Conservation (phyloP, 2,888 invertebrate genomes). For the Resseliella maxima region DNA sequence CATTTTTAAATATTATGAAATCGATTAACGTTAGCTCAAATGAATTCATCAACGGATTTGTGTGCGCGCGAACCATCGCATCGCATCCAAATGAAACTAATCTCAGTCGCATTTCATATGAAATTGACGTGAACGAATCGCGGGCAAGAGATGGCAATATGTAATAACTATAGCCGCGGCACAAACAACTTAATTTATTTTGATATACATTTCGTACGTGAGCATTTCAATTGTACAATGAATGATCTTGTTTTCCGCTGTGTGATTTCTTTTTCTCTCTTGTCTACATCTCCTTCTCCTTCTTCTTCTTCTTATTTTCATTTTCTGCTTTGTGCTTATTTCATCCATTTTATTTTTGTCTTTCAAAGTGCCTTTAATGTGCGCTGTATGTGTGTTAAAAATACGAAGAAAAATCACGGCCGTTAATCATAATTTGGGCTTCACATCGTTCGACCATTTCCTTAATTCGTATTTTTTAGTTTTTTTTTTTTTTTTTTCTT, state of each 20-base stretch:
- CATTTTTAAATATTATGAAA: conserved; percentile 44
- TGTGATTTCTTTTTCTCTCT: background rate
- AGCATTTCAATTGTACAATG: conserved; percentile 37
- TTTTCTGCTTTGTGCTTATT: no score
- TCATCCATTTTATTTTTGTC: background rate
- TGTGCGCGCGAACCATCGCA: background rate
- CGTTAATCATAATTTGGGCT: conserved; percentile 48
- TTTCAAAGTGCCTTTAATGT: conserved; percentile 30
- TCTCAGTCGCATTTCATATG: conserved; percentile 7
- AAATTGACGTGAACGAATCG: conserved; percentile 48
- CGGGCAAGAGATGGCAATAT: background rate
- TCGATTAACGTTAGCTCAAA: conserved; percentile 39
- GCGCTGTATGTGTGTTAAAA: background rate
- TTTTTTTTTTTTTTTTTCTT: background rate
- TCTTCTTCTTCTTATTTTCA: no score
- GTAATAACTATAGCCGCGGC: background rate
- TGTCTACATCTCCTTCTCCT: no score
- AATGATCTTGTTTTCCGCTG: conserved; percentile 41
- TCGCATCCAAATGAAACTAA: background rate
- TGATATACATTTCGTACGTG: conserved; percentile 53
- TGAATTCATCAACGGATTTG: conserved; percentile 17
- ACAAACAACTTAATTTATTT: conserved; percentile 52
- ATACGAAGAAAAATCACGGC: conserved; percentile 25
- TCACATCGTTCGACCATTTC: conserved; percentile 45
- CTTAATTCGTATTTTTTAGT: background rate